phyloP scores from a whole-genome alignment of 2,888 invertebrate genomes.

The Pammene fasciana region DNA sequence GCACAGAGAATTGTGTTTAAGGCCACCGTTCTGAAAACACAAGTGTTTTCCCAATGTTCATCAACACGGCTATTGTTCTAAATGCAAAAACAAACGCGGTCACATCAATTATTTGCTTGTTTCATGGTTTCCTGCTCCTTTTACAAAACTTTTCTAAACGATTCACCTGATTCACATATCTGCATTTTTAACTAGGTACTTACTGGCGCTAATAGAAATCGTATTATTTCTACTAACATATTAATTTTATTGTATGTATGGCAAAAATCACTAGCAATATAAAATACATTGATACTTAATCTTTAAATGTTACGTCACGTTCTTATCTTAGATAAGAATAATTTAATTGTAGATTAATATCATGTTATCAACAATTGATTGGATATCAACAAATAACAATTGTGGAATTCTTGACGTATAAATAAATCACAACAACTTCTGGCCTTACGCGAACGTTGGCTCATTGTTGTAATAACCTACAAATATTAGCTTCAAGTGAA shows the following conservation, averaged over 20 bases:
- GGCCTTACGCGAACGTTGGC: slow-evolving; percentile 19
- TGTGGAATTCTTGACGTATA: slow-evolving; percentile 21
- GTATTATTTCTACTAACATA: no score
- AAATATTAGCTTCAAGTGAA: not conserved
- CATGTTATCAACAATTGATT: slow-evolving; percentile 32
- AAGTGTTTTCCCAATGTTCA: slow-evolving; percentile 66
- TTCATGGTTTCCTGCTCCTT: slow-evolving; percentile 58
- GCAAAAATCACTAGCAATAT: not conserved
- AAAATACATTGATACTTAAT: not conserved
- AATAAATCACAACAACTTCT: slow-evolving; percentile 32
- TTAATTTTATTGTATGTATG: no score
- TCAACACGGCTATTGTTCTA: slow-evolving; percentile 73
- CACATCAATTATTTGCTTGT: slow-evolving; percentile 67
- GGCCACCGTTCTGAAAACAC: slow-evolving; percentile 69
- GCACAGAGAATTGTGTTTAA: slow-evolving; percentile 52
- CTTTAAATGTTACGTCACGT: slow-evolving; percentile 13
- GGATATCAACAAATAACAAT: slow-evolving; percentile 29
- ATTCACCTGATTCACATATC: slow-evolving; percentile 20
- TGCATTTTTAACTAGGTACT: not conserved
- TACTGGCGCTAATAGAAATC: no score
- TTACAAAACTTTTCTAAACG: slow-evolving; percentile 39
- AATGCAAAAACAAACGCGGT: slow-evolving; percentile 70
- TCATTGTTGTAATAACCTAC: slow-evolving; percentile 12
- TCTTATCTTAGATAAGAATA: slow-evolving; percentile 33
- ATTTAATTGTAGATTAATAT: slow-evolving; percentile 26